Conservation (phyloP, 2,113 vertebrate genomes). For the Zapornia atra region DNA sequence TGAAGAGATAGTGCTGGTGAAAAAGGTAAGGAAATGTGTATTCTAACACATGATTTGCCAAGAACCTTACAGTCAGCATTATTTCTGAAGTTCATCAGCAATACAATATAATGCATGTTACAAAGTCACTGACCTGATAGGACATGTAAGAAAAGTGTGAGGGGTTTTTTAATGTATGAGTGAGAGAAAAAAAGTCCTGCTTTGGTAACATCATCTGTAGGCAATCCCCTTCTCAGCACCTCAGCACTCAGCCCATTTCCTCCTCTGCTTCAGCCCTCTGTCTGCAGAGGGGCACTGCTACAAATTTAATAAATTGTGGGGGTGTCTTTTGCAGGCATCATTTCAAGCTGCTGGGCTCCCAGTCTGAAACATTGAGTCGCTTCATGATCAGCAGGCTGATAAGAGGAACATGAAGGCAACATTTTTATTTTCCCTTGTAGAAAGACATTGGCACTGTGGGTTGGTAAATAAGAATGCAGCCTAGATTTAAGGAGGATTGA, state of each 20-base stretch:
- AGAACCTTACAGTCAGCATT: background rate
- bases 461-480: background rate
- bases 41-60: background rate
- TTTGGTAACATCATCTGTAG: background rate
- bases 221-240: background rate
- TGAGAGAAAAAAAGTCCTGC: background rate
- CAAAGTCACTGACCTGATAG: background rate
- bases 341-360: background rate
- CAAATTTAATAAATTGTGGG: background rate
- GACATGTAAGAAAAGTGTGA: background rate
- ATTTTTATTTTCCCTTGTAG: background rate
- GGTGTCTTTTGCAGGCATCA: background rate
- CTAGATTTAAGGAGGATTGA: background rate
- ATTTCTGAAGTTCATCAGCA: background rate
- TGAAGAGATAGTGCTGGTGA: background rate
- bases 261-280: background rate
- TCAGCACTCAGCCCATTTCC: fast-evolving
- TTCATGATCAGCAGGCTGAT: background rate
- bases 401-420: background rate
- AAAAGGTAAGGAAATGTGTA: background rate
- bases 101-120: background rate
- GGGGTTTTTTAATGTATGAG: background rate
- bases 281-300: background rate
- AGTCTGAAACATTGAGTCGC: background rate
- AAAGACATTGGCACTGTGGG: background rate